These are phyloP conservation scores for Alcedo atthis DNA, from an alignment of 2,797 vertebrate genomes.

Conservation along the genomic window DNA sequence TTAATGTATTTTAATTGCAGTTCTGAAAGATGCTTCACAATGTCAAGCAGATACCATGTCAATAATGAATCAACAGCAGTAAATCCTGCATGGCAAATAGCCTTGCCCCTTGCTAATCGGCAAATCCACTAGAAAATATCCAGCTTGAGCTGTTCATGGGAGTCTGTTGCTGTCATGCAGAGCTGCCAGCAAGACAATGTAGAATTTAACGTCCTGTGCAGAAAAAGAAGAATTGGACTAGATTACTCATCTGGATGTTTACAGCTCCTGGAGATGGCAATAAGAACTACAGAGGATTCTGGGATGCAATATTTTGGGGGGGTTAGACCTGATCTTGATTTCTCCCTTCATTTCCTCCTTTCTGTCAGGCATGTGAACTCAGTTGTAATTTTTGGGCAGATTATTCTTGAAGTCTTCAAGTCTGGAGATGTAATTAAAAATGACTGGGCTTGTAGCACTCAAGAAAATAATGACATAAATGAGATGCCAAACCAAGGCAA, in stretches of 20 bases:
- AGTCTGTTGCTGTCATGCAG: not conserved
- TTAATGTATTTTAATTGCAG: not conserved
- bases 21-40: not conserved
- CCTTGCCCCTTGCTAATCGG: not conserved
- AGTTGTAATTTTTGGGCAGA: too few species aligned
- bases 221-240: not conserved
- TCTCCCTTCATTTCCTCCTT: not conserved
- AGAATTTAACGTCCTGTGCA: not conserved
- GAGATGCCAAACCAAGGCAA: too few species aligned
- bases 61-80: not conserved
- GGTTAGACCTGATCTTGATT: not conserved
- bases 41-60: not conserved
- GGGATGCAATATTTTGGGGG: not conserved
- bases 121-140: not conserved
- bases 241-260: not conserved
- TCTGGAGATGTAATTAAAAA: too few species aligned
- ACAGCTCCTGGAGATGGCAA: not conserved
- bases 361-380: not conserved
- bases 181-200: not conserved
- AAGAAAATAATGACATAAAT: too few species aligned
- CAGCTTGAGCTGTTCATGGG: not conserved
- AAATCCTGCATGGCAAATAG: not conserved
- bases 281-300: not conserved
- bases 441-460: too few species aligned
- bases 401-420: too few species aligned